These are phyloP conservation scores for Syritta pipiens DNA, from an alignment of 2,888 invertebrate species.

Conservation along the genomic window DNA sequence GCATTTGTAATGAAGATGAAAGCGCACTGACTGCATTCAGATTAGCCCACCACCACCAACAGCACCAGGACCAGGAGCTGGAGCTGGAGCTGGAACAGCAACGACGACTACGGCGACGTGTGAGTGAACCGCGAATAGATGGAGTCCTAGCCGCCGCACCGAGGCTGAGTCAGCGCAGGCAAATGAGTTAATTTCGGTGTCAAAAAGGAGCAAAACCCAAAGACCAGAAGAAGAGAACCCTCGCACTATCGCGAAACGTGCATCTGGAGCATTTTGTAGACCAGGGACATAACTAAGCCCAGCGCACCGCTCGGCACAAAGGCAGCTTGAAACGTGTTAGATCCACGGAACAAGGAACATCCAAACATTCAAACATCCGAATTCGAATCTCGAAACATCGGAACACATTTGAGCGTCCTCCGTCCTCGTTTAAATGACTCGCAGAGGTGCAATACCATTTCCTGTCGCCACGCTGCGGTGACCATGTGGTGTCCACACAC, in stretches of 20 bases:
- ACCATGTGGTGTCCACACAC: slow-evolving; percentile 50
- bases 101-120: neutral
- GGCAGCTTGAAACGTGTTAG: slow-evolving; percentile 59
- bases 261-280: slow-evolving; percentile 62
- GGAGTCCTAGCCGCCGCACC: slow-evolving; percentile 5
- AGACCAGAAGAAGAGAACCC: slow-evolving; percentile 13
- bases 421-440: slow-evolving; percentile 54
- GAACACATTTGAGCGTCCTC: slow-evolving; percentile 3
- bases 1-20: slow-evolving; percentile 66
- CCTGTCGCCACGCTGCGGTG: slow-evolving; percentile 35
- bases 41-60: slow-evolving; percentile 34
- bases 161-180: slow-evolving; percentile 11
- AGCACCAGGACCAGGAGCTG: neutral
- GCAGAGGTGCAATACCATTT: slow-evolving; percentile 62
- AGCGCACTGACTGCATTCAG: slow-evolving; percentile 62
- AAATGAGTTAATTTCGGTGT: slow-evolving; percentile 67
- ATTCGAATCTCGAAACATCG: slow-evolving; percentile 22
- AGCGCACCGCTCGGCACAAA: slow-evolving; percentile 45
- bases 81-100: no score
- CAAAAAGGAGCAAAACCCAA: slow-evolving; percentile 28
- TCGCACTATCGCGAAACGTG: slow-evolving; percentile 60
- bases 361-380: slow-evolving; percentile 11
- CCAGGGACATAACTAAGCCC: slow-evolving; percentile 52
- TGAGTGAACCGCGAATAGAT: slow-evolving; percentile 15
- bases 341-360: slow-evolving; percentile 8